A percentile compares a stretch with the other conserved stretches of the same genome.
Evolutionary conservation across 2,888 invertebrate genomes (phyloP).

Genomic region (Tryphoninae sp.): DNA sequence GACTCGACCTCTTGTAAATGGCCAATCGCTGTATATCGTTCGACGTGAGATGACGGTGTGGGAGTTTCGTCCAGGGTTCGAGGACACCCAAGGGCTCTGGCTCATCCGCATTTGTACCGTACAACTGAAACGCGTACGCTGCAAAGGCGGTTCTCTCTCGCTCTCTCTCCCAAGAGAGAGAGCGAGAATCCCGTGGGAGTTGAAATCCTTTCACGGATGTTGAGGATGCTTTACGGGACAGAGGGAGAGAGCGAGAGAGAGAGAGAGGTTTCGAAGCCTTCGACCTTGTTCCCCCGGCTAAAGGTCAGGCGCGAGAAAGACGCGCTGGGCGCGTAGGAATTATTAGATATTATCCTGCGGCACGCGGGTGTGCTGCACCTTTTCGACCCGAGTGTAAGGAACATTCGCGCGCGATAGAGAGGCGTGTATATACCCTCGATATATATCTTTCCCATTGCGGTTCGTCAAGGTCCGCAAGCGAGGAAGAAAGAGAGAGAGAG

Average conservation of each 20-base stretch:
- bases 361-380: conserved; percentile 59
- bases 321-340: conserved; percentile 56
- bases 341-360: conserved; percentile 62
- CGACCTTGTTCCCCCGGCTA: conserved; percentile 75
- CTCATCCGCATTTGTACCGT: conserved; percentile 23
- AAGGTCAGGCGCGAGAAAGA: conserved; percentile 69
- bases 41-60: conserved; percentile 61
- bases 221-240: conserved; percentile 74
- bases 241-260: conserved; percentile 44
- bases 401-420: conserved; percentile 43
- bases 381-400: conserved; percentile 35
- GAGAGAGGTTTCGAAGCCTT: conserved; percentile 65
- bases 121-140: conserved; percentile 25
- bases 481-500: not conserved
- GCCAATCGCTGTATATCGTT: conserved; percentile 1
- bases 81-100: conserved; percentile 42
- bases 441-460: conserved; percentile 29
- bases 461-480: conserved; percentile 46
- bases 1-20: not conserved
- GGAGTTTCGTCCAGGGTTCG: conserved; percentile 62
- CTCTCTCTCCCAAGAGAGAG: too few species aligned
- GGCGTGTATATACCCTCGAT: conserved; percentile 35
- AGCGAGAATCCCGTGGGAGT: conserved; percentile 71
- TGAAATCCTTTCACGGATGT: conserved; percentile 75
- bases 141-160: conserved; percentile 50